Evolutionary conservation across 2,888 invertebrate species (phyloP), one percentile per base, ranked within the genome.

Genomic region (Phaonia tiefii): DNA sequence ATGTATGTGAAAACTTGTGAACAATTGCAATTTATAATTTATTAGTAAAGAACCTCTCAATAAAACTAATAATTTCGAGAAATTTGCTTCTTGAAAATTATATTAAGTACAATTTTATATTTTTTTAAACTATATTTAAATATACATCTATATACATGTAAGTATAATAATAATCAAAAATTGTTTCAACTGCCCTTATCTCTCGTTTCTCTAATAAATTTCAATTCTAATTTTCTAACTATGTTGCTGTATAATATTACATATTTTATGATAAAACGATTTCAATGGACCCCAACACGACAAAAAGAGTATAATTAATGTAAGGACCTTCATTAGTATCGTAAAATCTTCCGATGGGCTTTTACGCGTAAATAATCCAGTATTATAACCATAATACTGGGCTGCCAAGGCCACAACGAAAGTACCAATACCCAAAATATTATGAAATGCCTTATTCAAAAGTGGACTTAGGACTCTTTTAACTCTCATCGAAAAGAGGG

Each of bases 361-460:
- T 58, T 83, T 85, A 39, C 86, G 83, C 2, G n/a, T 80, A 54
- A 90, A 89, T 51, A 85, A 89, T 2, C 88, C 87, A 4, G 89
- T 88, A 75, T 89, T 71, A 72, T 89, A 90, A 22, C 90, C 90
- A 77, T 89, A 90, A 73, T 85, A 90, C 70, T 90, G 89, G 2
- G 88, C 85, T 7, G 86, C 77, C 72, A 90, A 67, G 0, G 89
- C 89, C 25, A 89, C 81, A n/a, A 85, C 85, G 78, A 90, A 90
- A 39, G 88, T 86, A 0, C 83, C 65, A 39, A 89, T 66, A 1
- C 90, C 90, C 44, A 90, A 72, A 26, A 88, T 83, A 54, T 88
- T 89, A 42, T 90, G 90, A 13, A 89, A 84, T 0, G 88, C 84
- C 78, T 90, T 90, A 66, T 89, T 90, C 0, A 89, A 74, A 22